These are phyloP conservation scores for Argyresthia goedartella DNA, from an alignment of 2,888 invertebrate species.

Conservation along the genomic window DNA sequence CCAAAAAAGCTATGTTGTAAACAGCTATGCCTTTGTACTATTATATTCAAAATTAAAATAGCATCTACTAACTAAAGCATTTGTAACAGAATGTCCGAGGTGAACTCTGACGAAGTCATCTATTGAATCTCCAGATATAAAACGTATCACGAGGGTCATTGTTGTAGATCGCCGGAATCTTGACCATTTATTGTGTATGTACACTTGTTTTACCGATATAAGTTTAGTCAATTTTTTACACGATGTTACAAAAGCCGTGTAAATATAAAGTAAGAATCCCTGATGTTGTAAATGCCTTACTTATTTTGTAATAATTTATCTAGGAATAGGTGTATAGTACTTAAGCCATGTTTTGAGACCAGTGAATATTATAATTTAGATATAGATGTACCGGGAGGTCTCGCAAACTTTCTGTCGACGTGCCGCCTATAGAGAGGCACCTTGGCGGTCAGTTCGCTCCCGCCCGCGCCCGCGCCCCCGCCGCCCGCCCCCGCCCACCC, in stretches of 20 bases:
- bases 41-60: slow-evolving; percentile 40
- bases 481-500: background rate
- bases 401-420: slow-evolving; percentile 8
- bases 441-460: slow-evolving; percentile 2
- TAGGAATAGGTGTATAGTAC: slow-evolving; percentile 72
- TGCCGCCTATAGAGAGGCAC: background rate
- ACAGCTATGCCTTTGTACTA: slow-evolving; percentile 54
- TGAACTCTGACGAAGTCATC: too few species aligned
- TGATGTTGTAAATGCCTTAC: slow-evolving; percentile 71
- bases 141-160: too few species aligned
- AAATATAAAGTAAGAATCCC: slow-evolving; percentile 62
- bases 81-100: slow-evolving; percentile 37
- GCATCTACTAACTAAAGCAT: background rate
- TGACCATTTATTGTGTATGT: slow-evolving; percentile 56
- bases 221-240: slow-evolving; percentile 68
- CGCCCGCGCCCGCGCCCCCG: slow-evolving; percentile 4
- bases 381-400: slow-evolving; percentile 22
- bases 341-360: slow-evolving; percentile 71
- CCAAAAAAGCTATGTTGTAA: slow-evolving; percentile 67
- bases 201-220: slow-evolving; percentile 66
- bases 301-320: slow-evolving; percentile 72
- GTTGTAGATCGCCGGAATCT: slow-evolving; percentile 64
- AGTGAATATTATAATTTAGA: slow-evolving; percentile 70
- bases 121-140: too few species aligned
- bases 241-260: slow-evolving; percentile 62